Percentiles rank a stretch among this genome's conserved stretches.
phyloP scores from a whole-genome alignment of 1,140 invertebrate species.

The Papilio aristodemus region DNA sequence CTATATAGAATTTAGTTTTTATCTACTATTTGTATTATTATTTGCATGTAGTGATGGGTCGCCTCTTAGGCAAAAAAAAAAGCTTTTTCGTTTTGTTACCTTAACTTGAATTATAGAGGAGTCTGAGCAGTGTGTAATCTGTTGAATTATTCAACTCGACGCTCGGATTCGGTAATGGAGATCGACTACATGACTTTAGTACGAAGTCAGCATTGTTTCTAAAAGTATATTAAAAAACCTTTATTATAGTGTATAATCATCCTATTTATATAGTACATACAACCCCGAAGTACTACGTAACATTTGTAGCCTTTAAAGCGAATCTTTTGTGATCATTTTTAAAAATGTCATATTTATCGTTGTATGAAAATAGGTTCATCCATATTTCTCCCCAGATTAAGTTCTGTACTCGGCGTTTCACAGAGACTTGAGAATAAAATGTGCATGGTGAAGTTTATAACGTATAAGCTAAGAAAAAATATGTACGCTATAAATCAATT shows the following conservation, averaged over 20 bases:
- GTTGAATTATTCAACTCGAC: not conserved
- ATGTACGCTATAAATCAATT: not conserved
- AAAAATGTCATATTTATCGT: too few relatives aligned
- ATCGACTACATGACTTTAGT: not conserved
- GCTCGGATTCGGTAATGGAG: not conserved
- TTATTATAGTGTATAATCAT: too few relatives aligned
- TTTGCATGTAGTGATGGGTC: not conserved
- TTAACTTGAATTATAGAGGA: conserved; percentile 7
- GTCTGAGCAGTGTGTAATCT: conserved; percentile 4
- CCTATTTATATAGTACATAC: too few relatives aligned
- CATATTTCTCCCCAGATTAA: too few relatives aligned
- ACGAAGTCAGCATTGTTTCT: not conserved
- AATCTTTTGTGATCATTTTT: too few relatives aligned
- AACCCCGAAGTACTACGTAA: too few relatives aligned
- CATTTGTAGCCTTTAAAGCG: too few relatives aligned
- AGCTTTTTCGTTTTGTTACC: conserved; percentile 4
- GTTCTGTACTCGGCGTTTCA: too few relatives aligned
- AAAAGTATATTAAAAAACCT: not conserved
- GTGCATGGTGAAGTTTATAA: too few relatives aligned
- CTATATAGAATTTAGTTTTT: not conserved
- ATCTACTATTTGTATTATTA: not conserved
- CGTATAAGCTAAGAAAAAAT: too few relatives aligned
- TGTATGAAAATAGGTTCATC: too few relatives aligned
- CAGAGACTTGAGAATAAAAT: too few relatives aligned
- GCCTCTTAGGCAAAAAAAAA: not conserved